Percentiles rank a stretch among this genome's conserved stretches.
These are phyloP conservation scores for Pseudoatta argentina DNA, from an alignment of 1,140 invertebrate species.

Conservation along the genomic window DNA sequence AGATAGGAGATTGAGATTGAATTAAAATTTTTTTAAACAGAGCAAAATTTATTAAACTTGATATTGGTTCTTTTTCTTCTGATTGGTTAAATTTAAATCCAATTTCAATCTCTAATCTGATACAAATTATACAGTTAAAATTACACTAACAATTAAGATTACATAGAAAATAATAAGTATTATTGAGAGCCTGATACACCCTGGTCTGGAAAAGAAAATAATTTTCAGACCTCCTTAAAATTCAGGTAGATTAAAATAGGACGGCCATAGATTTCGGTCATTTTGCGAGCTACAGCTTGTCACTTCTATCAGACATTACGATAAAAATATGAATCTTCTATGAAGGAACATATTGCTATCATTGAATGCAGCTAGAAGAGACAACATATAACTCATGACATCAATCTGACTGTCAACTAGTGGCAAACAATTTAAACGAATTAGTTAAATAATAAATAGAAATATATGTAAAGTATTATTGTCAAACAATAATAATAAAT, in stretches of 20 bases:
- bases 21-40: too few species aligned
- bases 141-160: conserved; percentile 16
- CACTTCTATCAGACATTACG: background rate
- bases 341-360: conserved; percentile 48
- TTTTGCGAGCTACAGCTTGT: conserved; percentile 67
- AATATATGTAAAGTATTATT: background rate
- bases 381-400: conserved; percentile 23
- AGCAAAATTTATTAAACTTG: too few species aligned
- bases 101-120: too few species aligned
- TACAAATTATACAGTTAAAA: too few species aligned
- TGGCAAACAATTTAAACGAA: conserved; percentile 75
- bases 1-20: too few species aligned
- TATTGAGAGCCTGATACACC: conserved; percentile 80
- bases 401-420: conserved; percentile 70
- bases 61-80: too few species aligned
- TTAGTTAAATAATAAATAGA: background rate
- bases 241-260: conserved; percentile 81
- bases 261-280: conserved; percentile 77
- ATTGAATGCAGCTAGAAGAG: conserved; percentile 20
- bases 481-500: background rate
- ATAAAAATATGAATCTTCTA: background rate
- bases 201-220: conserved; percentile 80
- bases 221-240: conserved; percentile 82
- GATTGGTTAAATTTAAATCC: too few species aligned
- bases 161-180: background rate